Conservation (phyloP, 2,888 invertebrate genomes). For the Trichogramma evanescens region DNA sequence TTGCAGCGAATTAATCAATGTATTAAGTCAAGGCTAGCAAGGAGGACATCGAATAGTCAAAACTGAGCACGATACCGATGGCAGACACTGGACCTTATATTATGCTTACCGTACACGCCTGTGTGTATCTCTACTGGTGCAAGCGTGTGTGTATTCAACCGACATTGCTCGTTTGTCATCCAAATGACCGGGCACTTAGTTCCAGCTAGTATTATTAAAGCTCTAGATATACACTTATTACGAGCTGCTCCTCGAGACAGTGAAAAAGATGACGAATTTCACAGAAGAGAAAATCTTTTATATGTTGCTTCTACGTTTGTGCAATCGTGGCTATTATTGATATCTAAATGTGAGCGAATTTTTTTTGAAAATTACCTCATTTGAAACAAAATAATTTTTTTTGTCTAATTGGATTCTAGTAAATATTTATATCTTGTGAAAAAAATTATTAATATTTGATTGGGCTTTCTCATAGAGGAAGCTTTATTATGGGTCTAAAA, state of each 20-base stretch:
- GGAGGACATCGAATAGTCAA: background rate
- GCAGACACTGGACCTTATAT: background rate
- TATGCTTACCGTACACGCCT: slow-evolving; percentile 14
- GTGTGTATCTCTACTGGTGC: slow-evolving; percentile 3
- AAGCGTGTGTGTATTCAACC: slow-evolving; percentile 24
- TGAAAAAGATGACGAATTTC: slow-evolving; percentile 19
- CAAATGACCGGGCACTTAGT: slow-evolving; percentile 45
- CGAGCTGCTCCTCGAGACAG: background rate
- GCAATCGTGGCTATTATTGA: too few species aligned
- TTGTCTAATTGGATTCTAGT: too few species aligned
- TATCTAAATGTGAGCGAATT: too few species aligned
- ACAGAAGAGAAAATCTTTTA: slow-evolving; percentile 1
- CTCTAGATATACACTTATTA: background rate
- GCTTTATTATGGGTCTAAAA: too few species aligned
- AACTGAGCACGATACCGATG: slow-evolving; percentile 16
- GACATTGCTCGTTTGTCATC: slow-evolving; percentile 46
- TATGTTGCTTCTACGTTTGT: too few species aligned
- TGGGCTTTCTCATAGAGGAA: too few species aligned
- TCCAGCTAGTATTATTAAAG: slow-evolving; percentile 21
- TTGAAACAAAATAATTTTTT: too few species aligned
- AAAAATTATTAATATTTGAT: too few species aligned
- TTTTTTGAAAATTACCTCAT: too few species aligned
- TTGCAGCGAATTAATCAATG: slow-evolving; percentile 44
- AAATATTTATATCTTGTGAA: too few species aligned
- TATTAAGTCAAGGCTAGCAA: slow-evolving; percentile 34